These are phyloP conservation scores for Okapia johnstoni DNA, from an alignment of 2,113 vertebrate species.

Conservation along the genomic window DNA sequence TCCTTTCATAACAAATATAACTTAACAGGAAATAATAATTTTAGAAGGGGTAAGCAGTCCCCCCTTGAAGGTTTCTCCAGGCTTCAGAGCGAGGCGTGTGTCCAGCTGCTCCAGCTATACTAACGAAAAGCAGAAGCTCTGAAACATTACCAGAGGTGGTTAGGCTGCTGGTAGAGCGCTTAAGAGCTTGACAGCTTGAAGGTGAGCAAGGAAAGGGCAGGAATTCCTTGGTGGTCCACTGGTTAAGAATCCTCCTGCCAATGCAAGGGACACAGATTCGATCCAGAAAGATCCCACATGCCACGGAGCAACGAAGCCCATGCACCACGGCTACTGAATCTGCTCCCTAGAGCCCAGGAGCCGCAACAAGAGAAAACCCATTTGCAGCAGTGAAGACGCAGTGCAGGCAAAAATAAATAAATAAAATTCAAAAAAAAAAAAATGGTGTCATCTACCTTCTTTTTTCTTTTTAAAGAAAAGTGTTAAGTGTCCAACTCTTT, in stretches of 20 bases:
- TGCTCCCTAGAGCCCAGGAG: not conserved
- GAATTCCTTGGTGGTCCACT: not conserved
- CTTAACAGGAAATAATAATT: not conserved
- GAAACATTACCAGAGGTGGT: not conserved
- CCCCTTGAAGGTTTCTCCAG: not conserved
- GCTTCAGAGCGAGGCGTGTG: not conserved
- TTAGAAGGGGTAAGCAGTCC: not conserved
- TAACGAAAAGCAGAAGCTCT: not conserved
- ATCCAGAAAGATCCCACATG: not conserved
- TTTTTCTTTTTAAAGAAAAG: not conserved
- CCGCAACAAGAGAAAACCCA: not conserved
- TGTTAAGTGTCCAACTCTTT: not conserved
- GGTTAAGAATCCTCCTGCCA: not conserved
- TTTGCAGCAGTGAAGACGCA: not conserved
- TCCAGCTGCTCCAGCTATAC: not conserved
- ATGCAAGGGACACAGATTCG: not conserved
- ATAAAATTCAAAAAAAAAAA: not conserved
- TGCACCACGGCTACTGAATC: not conserved
- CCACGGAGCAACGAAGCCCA: accelerated
- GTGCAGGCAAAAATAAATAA: not conserved
- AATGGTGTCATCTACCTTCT: not conserved
- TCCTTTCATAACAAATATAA: not conserved
- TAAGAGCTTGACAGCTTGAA: not conserved
- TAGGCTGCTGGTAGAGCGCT: not conserved
- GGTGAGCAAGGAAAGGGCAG: not conserved